phyloP scores from a whole-genome alignment of 2,888 invertebrate genomes.

The Idaea dimidiata region DNA sequence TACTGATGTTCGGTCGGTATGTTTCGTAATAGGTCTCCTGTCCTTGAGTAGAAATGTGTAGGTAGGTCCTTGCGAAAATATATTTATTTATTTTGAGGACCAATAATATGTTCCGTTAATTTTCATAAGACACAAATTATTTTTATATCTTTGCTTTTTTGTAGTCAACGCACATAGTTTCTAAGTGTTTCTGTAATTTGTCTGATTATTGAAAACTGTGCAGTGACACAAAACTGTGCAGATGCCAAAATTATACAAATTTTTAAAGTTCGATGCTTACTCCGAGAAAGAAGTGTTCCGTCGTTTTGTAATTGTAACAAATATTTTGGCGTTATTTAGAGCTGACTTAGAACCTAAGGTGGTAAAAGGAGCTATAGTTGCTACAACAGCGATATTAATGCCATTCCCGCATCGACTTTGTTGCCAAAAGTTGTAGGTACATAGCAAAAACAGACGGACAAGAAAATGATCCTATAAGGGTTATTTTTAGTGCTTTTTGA shows the following conservation, averaged over 20 bases:
- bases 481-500: too few relatives aligned
- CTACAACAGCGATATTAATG: too few relatives aligned
- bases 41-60: too few relatives aligned
- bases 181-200: constrained; percentile 35
- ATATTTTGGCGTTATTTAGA: too few relatives aligned
- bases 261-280: constrained; percentile 1
- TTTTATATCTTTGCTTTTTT: constrained; percentile 48
- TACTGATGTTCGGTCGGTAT: too few relatives aligned
- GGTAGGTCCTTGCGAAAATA: neutral
- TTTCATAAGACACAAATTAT: constrained; percentile 38
- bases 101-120: constrained; percentile 36
- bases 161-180: constrained; percentile 36
- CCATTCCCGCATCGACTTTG: neutral
- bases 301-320: neutral
- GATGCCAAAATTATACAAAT: constrained; percentile 38
- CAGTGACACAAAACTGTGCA: constrained; percentile 23
- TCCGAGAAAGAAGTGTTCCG: neutral
- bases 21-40: too few relatives aligned
- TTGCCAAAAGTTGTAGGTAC: neutral
- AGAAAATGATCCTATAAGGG: too few relatives aligned
- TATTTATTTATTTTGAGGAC: constrained; percentile 41
- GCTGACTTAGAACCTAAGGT: too few relatives aligned
- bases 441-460: neutral
- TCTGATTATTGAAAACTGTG: constrained; percentile 15
- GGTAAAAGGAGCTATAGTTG: too few relatives aligned